phyloP scores from a whole-genome alignment of 2,113 vertebrate species.

The Sebastes fasciatus region DNA sequence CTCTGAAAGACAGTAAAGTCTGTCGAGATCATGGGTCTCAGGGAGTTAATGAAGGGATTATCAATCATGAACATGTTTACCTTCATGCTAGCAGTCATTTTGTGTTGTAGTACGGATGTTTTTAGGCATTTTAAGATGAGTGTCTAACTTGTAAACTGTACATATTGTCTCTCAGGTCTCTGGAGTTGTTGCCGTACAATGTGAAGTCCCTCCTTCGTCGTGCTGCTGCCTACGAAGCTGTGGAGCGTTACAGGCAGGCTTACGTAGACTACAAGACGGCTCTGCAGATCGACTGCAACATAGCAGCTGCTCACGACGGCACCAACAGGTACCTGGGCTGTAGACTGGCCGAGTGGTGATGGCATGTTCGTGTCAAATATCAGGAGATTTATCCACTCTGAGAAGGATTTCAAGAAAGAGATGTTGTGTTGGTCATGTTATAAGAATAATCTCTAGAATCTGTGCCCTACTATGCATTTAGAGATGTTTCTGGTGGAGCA shows the following conservation, averaged over 20 bases:
- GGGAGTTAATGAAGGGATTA: not conserved
- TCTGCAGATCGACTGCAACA: conserved; percentile 88
- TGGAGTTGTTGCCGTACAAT: conserved; percentile 88
- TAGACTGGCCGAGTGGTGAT: not conserved
- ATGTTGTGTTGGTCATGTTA: not conserved
- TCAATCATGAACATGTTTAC: not conserved
- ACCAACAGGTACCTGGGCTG: conserved; percentile 87
- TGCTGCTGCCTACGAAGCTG: conserved; percentile 89
- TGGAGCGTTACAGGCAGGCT: conserved; percentile 89
- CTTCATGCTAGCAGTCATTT: not conserved
- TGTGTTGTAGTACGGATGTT: not conserved
- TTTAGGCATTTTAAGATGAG: not conserved
- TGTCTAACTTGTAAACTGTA: not conserved
- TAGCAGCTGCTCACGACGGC: conserved; percentile 89
- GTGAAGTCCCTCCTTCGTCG: conserved; percentile 92
- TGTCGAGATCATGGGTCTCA: no score
- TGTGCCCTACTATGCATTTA: no score
- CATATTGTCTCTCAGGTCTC: conserved; percentile 55
- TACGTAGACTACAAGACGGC: conserved; percentile 94
- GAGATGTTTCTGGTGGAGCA: no score
- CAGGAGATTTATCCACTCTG: no score
- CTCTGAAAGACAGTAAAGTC: no score
- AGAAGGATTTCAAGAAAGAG: not conserved
- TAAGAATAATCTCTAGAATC: no score
- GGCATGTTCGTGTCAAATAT: no score